Percentiles rank a stretch among this genome's conserved stretches.
Conservation (phyloP, 1,140 invertebrate species). For the Holcopasites calliopsidis region DNA sequence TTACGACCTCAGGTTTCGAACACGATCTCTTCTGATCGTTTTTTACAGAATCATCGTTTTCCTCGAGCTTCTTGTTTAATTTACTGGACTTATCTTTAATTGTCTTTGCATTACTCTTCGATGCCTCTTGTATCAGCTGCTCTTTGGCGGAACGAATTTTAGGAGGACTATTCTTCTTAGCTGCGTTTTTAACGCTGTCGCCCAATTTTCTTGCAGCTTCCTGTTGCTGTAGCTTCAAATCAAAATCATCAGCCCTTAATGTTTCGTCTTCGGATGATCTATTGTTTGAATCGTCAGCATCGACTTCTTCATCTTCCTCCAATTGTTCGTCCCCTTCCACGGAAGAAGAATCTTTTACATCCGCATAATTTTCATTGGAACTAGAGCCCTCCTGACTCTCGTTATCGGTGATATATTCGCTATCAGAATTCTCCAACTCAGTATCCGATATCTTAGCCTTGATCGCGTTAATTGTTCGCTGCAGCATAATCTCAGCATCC, state of each 20-base stretch:
- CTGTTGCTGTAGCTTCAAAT: neutral
- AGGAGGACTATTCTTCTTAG: neutral
- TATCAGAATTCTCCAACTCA: constrained; percentile 51
- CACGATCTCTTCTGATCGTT: neutral
- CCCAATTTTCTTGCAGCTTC: neutral
- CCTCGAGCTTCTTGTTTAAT: neutral
- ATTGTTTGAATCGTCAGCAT: neutral
- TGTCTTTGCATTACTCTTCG: neutral
- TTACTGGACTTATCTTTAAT: neutral
- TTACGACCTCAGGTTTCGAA: neutral
- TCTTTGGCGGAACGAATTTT: neutral
- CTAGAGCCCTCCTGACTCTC: constrained; percentile 35
- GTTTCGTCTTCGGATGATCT: constrained; percentile 26
- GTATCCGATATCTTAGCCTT: constrained; percentile 74
- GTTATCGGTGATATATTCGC: constrained; percentile 34
- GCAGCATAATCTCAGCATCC: constrained; percentile 70
- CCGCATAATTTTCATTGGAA: neutral
- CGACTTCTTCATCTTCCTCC: constrained; percentile 19
- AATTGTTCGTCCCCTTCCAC: constrained; percentile 7
- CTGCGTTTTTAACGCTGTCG: neutral
- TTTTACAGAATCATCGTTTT: neutral
- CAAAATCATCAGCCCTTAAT: constrained; percentile 5
- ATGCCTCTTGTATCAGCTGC: too few relatives aligned
- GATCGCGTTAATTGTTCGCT: constrained; percentile 74
- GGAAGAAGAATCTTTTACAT: constrained; percentile 13